Conservation (phyloP, 2,113 vertebrate species). For the Lagopus muta region DNA sequence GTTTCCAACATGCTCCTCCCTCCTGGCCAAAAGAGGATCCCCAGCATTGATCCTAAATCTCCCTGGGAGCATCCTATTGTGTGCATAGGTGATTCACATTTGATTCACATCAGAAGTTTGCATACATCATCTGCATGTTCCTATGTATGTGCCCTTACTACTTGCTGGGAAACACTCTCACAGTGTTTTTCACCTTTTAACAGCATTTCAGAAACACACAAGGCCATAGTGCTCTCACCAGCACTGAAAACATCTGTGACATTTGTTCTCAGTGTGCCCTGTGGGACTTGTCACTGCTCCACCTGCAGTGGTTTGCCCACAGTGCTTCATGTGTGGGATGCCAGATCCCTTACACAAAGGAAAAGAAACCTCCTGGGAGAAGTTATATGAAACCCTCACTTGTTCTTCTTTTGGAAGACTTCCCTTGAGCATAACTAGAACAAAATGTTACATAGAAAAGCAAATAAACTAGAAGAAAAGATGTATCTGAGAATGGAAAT, state of each 20-base stretch:
- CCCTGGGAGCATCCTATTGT: accelerated
- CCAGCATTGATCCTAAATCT: not conserved
- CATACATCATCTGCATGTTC: accelerated
- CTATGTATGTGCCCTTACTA: not conserved
- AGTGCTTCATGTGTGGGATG: not conserved
- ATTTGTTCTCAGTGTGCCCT: not conserved
- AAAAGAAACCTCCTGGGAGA: not conserved
- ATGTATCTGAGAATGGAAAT: not conserved
- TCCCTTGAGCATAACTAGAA: not conserved
- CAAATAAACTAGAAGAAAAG: not conserved
- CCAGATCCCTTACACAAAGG: not conserved
- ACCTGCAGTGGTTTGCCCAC: not conserved
- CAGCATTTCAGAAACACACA: not conserved
- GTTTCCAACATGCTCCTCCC: not conserved
- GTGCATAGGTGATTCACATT: not conserved
- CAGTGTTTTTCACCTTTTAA: not conserved
- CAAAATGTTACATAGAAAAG: not conserved
- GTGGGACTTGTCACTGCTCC: not conserved
- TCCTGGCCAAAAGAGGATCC: not conserved
- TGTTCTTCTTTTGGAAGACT: not conserved
- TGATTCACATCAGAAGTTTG: accelerated
- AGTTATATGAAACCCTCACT: not conserved
- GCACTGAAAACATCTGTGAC: not conserved
- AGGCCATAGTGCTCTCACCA: accelerated
- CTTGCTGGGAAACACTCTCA: not conserved